Evolutionary conservation across 1,140 invertebrate species (phyloP), one percentile per base, ranked within the genome.

Genomic region (Phenacoccus solenopsis): DNA sequence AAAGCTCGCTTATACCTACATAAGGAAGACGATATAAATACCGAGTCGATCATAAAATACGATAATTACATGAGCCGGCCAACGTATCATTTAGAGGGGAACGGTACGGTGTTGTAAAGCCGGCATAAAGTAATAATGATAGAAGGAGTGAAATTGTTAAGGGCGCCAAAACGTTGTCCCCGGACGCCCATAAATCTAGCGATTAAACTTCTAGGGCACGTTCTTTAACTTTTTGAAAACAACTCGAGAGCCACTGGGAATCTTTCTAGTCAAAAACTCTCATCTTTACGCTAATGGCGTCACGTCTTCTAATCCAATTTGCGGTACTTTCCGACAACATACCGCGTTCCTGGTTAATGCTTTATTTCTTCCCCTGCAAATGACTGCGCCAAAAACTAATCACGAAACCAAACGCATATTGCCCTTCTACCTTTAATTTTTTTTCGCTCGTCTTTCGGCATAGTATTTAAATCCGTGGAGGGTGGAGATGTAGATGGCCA

Each of bases 191-290:
- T 64, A 64, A 64, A 64, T 64, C 59, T 64, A 64, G 25, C 59
- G 59, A 64, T 64, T 64, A 64, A 64, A 64, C 59, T 64, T 64
- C 59, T 64, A 64, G 59, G 59, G 59, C 59, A 64, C 59, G 59
- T 64, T 64, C 59, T 64, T 64, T 64, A 64, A 64, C 59, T 64
- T 64, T 64, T 64, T 64, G 59, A 64, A 64, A 64, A 64, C 59
- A 64, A 64, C 59, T 64, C 59, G 59, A 64, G 59, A 64, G 59
- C 59, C 59, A 64, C 22, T 64, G 59, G 59, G 59, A 64, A 64
- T 64, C 59, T 64, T 64, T 64, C 59, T 64, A 64, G 59, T 64
- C 59, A 64, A 64, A 64, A 64, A 64, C 59, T 64, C 59, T 64
- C 59, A 64, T 64, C 59, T 64, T 64, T 64, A 64, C 59, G 59